Conservation (phyloP, 2,113 vertebrate genomes). For the Oreochromis aureus region DNA sequence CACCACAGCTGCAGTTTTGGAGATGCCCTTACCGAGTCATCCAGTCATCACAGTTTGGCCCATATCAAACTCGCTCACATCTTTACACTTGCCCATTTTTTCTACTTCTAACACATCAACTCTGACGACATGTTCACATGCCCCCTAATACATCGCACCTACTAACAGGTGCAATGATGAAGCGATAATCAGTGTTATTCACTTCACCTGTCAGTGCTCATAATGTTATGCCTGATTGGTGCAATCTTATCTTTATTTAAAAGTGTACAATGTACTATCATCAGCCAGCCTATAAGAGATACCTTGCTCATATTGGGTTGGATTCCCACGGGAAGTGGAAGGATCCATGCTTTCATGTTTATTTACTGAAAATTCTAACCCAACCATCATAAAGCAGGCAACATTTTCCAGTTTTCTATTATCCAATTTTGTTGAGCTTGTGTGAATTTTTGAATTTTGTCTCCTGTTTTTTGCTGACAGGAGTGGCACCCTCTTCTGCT, state of each 20-base stretch:
- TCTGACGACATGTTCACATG: neutral
- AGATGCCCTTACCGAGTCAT: too few relatives aligned
- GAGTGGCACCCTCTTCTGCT: neutral
- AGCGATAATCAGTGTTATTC: neutral
- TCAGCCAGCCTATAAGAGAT: neutral
- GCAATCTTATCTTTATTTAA: neutral
- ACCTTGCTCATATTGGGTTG: neutral
- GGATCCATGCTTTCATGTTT: neutral
- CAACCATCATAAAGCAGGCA: neutral
- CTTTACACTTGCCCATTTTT: neutral
- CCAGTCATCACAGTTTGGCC: too few relatives aligned
- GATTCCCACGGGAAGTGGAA: neutral
- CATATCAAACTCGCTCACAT: too few relatives aligned
- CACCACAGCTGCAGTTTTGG: too few relatives aligned
- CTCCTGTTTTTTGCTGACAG: neutral
- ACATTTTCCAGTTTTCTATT: neutral
- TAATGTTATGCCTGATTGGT: neutral
- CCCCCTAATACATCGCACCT: neutral
- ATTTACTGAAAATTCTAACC: neutral
- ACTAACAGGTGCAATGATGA: neutral
- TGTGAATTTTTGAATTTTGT: neutral
- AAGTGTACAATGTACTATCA: neutral
- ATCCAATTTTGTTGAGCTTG: too few relatives aligned
- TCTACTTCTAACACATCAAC: neutral
- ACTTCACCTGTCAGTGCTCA: neutral